These are phyloP conservation scores for Neogobius melanostomus DNA, from an alignment of 2,113 vertebrate species.

Conservation along the genomic window DNA sequence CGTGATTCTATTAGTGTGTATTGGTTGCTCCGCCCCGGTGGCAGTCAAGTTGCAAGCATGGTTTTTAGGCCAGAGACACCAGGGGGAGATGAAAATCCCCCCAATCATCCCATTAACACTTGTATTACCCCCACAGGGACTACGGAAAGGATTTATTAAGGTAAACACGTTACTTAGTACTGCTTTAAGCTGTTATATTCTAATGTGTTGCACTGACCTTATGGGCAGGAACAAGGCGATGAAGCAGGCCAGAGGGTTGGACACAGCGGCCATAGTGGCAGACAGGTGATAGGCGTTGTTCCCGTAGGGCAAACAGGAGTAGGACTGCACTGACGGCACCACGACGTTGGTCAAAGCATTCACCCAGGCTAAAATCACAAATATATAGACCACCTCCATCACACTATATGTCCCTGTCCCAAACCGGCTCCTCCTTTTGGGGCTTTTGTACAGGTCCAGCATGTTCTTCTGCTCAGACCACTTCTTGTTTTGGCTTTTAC, in stretches of 20 bases:
- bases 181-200: too few species aligned
- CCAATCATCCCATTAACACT: too few species aligned
- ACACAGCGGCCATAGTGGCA: slow-evolving; percentile 74
- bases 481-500: slow-evolving; percentile 22
- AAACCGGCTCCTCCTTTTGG: slow-evolving; percentile 45
- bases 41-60: too few species aligned
- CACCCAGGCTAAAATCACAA: slow-evolving; percentile 75
- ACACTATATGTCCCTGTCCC: slow-evolving; percentile 61
- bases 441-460: slow-evolving; percentile 37
- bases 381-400: slow-evolving; percentile 74
- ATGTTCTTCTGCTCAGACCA: slow-evolving; percentile 59
- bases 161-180: too few species aligned
- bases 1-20: too few species aligned
- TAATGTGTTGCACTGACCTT: slow-evolving; percentile 63
- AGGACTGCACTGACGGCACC: slow-evolving; percentile 83
- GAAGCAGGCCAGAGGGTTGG: slow-evolving; percentile 83
- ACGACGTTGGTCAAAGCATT: slow-evolving; percentile 79
- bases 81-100: too few species aligned
- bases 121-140: too few species aligned
- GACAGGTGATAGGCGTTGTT: slow-evolving; percentile 77
- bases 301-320: slow-evolving; percentile 83
- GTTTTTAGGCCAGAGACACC: too few species aligned
- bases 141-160: too few species aligned
- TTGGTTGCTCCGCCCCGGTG: too few species aligned
- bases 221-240: slow-evolving; percentile 75